Evolutionary conservation across 1,140 invertebrate species (phyloP).

Genomic region (Hesperophylax magnus): DNA sequence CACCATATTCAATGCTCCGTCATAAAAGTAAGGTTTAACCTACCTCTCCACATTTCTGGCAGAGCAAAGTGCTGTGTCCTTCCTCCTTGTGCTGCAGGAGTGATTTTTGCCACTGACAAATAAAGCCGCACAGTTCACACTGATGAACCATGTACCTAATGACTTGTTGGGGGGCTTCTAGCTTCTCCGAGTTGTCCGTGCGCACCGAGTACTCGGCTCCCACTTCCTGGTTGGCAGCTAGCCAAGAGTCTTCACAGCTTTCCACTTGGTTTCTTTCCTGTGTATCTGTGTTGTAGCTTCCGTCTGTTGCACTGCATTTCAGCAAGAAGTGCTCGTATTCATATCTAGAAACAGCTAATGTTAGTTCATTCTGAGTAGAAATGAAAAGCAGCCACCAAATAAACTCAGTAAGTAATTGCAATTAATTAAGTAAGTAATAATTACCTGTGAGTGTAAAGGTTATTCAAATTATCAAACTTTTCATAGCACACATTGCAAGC

Average conservation of each 20-base stretch:
- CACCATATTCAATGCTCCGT: background rate
- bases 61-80: slow-evolving; percentile 26
- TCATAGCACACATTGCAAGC: slow-evolving; percentile 67
- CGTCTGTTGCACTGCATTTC: background rate
- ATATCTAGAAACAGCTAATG: slow-evolving; percentile 17
- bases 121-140: slow-evolving; percentile 20
- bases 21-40: background rate
- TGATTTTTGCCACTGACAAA: background rate
- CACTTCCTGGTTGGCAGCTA: too few species aligned
- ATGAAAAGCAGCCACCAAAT: too few species aligned
- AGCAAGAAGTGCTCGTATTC: slow-evolving; percentile 32
- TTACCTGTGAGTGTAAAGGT: slow-evolving; percentile 67
- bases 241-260: background rate
- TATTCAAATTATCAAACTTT: slow-evolving; percentile 67
- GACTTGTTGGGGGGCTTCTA: background rate
- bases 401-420: background rate
- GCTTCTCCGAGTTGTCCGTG: background rate
- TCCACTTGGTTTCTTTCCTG: background rate
- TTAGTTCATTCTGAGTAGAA: background rate
- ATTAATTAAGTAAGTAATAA: too few species aligned
- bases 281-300: background rate
- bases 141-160: background rate
- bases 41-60: slow-evolving; percentile 49
- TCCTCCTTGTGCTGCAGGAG: slow-evolving; percentile 2
- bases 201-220: too few species aligned